Conservation (phyloP, 2,888 invertebrate genomes). For the Chromoteleia sp. region DNA sequence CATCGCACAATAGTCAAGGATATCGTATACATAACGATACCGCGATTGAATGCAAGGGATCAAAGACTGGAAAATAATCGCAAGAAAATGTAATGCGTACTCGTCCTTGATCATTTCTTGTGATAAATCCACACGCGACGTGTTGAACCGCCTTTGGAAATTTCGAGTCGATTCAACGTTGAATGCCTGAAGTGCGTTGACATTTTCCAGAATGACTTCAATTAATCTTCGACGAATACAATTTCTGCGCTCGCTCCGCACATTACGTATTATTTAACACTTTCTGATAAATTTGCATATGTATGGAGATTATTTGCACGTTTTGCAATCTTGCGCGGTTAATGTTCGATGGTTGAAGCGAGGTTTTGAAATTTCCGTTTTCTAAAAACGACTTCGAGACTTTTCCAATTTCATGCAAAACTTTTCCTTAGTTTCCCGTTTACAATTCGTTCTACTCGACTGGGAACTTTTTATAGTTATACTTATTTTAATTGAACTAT, state of each 20-base stretch:
- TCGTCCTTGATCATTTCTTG: constrained; percentile 30
- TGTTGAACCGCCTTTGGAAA: background rate
- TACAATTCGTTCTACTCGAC: too few species aligned
- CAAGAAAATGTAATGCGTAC: constrained; percentile 39
- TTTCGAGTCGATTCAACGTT: background rate
- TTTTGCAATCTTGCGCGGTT: constrained; percentile 18
- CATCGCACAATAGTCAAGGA: constrained; percentile 43
- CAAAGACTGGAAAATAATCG: constrained; percentile 48
- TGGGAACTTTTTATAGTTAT: too few species aligned
- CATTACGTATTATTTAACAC: constrained; percentile 12
- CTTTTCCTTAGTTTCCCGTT: background rate
- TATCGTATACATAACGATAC: constrained; percentile 29
- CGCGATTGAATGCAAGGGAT: constrained; percentile 44
- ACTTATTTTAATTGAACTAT: background rate
- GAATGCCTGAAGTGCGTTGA: background rate
- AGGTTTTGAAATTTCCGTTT: constrained; percentile 3
- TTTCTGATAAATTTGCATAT: constrained; percentile 9
- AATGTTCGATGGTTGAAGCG: constrained; percentile 10
- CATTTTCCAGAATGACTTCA: constrained; percentile 19
- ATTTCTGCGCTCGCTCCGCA: constrained; percentile 2
- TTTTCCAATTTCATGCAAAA: background rate
- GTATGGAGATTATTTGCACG: constrained; percentile 23
- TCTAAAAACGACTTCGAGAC: background rate
- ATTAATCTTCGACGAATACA: constrained; percentile 26
- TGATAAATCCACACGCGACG: background rate